These are phyloP conservation scores for Galemys pyrenaicus DNA, from an alignment of 2,113 vertebrate genomes.

Conservation along the genomic window DNA sequence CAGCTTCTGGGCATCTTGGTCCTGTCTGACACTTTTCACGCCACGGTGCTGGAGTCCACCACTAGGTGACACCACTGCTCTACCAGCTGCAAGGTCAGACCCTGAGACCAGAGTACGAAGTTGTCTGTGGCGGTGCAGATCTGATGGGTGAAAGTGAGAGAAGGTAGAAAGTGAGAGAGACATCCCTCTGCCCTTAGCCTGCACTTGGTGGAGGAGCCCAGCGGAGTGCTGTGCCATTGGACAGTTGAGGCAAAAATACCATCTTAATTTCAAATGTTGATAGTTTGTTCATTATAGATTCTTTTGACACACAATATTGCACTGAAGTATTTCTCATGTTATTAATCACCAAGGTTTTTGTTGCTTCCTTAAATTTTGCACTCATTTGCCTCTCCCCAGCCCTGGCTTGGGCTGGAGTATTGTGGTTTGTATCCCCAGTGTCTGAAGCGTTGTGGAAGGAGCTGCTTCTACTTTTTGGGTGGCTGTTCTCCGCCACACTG, in stretches of 20 bases:
- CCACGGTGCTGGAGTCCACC: background rate
- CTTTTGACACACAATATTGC: background rate
- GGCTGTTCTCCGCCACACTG: accelerated
- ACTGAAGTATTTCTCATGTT: background rate
- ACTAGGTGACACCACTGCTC: conserved; percentile 47
- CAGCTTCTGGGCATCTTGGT: background rate
- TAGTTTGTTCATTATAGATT: background rate
- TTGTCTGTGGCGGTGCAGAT: background rate
- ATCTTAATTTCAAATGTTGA: background rate
- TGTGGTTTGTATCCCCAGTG: accelerated
- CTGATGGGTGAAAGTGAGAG: background rate
- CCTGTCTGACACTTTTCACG: accelerated
- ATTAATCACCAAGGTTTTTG: no score
- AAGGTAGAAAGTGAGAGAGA: background rate
- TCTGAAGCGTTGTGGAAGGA: background rate
- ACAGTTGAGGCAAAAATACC: background rate
- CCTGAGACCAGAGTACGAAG: accelerated
- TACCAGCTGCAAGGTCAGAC: background rate
- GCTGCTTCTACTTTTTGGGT: background rate
- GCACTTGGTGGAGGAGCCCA: background rate
- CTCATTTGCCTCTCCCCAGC: background rate
- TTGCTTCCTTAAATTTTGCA: background rate
- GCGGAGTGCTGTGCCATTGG: accelerated
- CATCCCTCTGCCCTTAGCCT: background rate
- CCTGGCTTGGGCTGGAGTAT: background rate